These are phyloP conservation scores for Diploptera punctata DNA, from an alignment of 2,888 invertebrate species.

Conservation along the genomic window DNA sequence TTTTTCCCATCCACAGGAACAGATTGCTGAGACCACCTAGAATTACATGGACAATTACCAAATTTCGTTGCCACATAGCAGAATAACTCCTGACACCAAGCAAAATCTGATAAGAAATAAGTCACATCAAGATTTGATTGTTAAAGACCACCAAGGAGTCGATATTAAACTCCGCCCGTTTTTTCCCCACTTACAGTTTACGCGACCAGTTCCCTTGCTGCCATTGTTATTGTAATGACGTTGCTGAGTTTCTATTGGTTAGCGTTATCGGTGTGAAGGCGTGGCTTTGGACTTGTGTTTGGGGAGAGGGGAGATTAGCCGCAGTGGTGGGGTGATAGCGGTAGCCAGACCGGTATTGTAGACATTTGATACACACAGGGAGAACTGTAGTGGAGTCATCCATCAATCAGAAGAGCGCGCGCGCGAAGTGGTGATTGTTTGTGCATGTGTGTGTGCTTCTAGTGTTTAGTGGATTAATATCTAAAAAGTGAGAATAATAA, in stretches of 20 bases:
- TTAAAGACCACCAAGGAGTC: neutral
- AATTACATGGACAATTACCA: neutral
- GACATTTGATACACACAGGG: conserved; percentile 16
- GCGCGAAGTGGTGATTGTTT: neutral
- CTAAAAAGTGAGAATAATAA: no score
- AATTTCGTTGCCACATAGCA: neutral
- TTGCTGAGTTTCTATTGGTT: conserved; percentile 10
- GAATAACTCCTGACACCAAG: neutral
- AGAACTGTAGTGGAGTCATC: neutral
- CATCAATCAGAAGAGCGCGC: conserved; percentile 31
- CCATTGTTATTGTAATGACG: conserved; percentile 39
- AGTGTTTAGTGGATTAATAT: no score
- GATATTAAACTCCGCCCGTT: conserved; percentile 1
- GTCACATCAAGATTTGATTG: no score
- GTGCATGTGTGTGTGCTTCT: conserved; percentile 9
- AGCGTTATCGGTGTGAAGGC: conserved; percentile 2
- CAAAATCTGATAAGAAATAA: neutral
- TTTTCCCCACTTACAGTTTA: conserved; percentile 1
- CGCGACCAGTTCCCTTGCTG: conserved; percentile 33
- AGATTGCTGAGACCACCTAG: neutral
- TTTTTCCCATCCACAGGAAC: no score
- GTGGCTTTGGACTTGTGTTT: no score
- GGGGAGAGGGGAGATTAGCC: neutral
- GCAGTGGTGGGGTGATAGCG: conserved; percentile 2
- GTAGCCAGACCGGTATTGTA: neutral